These are phyloP conservation scores for Cheirogaleus major DNA, from an alignment of 2,797 vertebrate species.

Conservation along the genomic window DNA sequence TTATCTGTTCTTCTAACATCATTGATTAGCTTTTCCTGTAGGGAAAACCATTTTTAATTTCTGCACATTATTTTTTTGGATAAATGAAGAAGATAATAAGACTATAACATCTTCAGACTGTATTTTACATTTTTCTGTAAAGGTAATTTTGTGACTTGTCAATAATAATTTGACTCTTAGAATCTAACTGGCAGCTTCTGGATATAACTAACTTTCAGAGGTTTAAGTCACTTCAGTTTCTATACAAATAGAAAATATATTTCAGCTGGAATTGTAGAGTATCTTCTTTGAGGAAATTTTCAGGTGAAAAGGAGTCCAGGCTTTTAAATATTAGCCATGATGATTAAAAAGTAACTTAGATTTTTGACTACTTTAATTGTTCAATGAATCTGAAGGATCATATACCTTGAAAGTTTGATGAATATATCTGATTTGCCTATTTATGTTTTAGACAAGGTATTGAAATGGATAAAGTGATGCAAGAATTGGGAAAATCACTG, in stretches of 20 bases:
- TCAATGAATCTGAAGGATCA: background rate
- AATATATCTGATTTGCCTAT: background rate
- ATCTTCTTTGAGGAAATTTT: conserved; percentile 1
- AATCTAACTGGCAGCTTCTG: background rate
- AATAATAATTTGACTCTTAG: background rate
- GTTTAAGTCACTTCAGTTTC: background rate
- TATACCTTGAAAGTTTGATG: background rate
- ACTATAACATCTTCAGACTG: background rate
- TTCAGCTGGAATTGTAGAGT: background rate
- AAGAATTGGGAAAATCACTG: conserved; percentile 95
- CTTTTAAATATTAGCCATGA: background rate
- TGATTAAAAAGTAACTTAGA: background rate
- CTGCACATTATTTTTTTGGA: background rate
- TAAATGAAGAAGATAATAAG: background rate
- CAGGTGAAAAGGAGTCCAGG: background rate
- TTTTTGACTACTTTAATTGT: background rate
- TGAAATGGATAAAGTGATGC: conserved; percentile 98
- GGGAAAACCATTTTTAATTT: background rate
- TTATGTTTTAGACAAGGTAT: conserved; percentile 89
- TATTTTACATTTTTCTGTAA: background rate
- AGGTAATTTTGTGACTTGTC: background rate
- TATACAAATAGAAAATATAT: background rate
- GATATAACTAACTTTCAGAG: background rate
- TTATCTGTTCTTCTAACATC: background rate
- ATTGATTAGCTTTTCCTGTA: background rate